Base-by-base conservation (phyloP, 2,888 invertebrate species). In the Plagiodera versicolora region DNA sequence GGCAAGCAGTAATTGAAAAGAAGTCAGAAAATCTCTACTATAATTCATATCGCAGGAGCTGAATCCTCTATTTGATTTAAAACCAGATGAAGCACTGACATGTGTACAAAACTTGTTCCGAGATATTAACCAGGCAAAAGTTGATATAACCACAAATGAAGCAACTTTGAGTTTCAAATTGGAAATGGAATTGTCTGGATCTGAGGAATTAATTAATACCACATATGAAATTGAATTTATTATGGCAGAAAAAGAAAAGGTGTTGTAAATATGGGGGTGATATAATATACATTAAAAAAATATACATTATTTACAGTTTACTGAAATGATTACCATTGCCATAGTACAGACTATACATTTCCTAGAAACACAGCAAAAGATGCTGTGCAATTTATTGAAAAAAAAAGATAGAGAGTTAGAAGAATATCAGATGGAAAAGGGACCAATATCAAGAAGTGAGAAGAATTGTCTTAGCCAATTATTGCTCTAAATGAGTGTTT, bases 401-500 rank as follows among this genome's bases (percentile, higher is more conserved):
- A 81, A 81, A 59, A 86, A 86, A 72, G 85, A 86, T 71, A 79
- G 76, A 58, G 85, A 85, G 75, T 82, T 86, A 58, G 78, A 81
- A 52, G 83, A 84, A 68, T 85, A 84, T 69, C 82, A 82, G 70
- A 73, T 80, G 62, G 82, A 83, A 73, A 82, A 81, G 58, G 82
- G 81, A 44, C 75, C 79, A 64, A 81, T 83, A 65, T 78, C 80
- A 30, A 74, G 83, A 67, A 79, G 84, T 84, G 75, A 75, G 79
- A 63, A 35, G 14, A 5, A 45, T 39, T 52, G n/a, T 28, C 14
- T 39, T 8, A 17, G 1, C n/a, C n/a, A 17, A 17, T 16, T 17
- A 30, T 16, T n/a, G 6, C 5, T 14, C 10, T 28, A 49, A n/a
- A n/a, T n/a, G n/a, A n/a, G 1, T 49, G 8, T 47, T 44, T 60